Percentiles rank a stretch among this genome's conserved stretches.
phyloP scores from a whole-genome alignment of 2,888 invertebrate species.

The Drosophila leonis region DNA sequence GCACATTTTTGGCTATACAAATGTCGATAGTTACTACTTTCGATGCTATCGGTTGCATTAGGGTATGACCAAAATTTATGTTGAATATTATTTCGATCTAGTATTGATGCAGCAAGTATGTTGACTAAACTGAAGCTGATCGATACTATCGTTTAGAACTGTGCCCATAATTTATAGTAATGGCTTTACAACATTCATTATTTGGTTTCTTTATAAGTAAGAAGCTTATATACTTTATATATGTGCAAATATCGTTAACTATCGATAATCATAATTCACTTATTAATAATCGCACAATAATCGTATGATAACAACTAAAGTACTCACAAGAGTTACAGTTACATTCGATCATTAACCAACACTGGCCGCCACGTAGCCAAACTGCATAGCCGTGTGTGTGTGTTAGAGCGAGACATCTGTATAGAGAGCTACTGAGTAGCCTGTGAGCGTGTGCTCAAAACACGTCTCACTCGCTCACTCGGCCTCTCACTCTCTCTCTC shows the following conservation, averaged over 20 bases:
- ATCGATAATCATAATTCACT: no score
- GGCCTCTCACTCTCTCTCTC: not conserved
- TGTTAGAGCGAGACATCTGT: constrained; percentile 9
- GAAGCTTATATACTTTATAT: no score
- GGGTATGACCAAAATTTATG: no score
- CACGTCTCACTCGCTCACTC: constrained; percentile 16
- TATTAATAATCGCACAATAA: not conserved
- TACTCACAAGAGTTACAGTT: not conserved
- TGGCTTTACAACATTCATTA: no score
- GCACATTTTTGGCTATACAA: no score
- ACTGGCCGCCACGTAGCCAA: constrained; percentile 7
- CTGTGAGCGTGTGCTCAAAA: constrained; percentile 7
- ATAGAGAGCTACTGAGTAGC: not conserved
- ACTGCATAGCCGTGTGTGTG: not conserved
- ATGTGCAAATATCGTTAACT: no score
- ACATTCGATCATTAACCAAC: constrained; percentile 4
- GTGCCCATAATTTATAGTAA: no score
- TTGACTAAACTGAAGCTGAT: not conserved
- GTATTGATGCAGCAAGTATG: not conserved
- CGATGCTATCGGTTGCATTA: not conserved
- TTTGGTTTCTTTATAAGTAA: no score
- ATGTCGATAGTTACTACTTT: not conserved
- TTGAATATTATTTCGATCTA: no score
- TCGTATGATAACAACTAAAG: not conserved
- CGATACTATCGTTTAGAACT: not conserved